A percentile compares a stretch with the other conserved stretches of the same genome.
phyloP scores from a whole-genome alignment of 2,888 invertebrate species.

The Plagiodera versicolora region DNA sequence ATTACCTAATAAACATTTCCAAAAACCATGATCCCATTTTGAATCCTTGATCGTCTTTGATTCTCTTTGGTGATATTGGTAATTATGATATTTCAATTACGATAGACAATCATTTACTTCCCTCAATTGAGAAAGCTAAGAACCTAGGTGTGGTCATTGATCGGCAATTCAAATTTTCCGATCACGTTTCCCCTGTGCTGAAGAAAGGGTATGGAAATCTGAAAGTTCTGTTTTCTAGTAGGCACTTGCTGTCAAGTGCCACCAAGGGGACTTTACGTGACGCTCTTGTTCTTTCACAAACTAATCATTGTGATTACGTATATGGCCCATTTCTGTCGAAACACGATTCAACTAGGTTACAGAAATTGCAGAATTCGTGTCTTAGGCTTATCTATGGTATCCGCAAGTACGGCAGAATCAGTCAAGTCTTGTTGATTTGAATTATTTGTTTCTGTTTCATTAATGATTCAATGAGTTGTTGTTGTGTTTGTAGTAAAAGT shows the following conservation, averaged over 20 bases:
- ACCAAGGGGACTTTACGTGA: not conserved
- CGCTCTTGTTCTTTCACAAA: too few relatives aligned
- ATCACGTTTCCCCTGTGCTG: not conserved
- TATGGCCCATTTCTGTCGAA: too few relatives aligned
- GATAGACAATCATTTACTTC: not conserved
- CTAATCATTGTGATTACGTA: too few relatives aligned
- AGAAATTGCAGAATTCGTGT: too few relatives aligned
- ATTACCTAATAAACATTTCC: too few relatives aligned
- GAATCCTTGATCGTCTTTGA: not conserved
- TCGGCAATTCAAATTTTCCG: too few relatives aligned
- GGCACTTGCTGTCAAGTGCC: not conserved
- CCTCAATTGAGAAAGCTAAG: not conserved
- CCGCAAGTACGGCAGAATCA: too few relatives aligned
- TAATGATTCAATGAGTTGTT: slow-evolving; percentile 11
- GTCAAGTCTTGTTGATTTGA: too few relatives aligned
- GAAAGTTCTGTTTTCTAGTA: not conserved
- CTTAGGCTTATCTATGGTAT: too few relatives aligned
- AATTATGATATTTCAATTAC: too few relatives aligned
- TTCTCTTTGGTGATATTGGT: not conserved
- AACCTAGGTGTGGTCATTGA: not conserved
- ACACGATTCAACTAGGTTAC: too few relatives aligned
- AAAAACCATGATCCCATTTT: not conserved
- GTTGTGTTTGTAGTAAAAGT: slow-evolving; percentile 11
- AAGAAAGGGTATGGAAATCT: slow-evolving; percentile 1
- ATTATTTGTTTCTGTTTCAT: too few relatives aligned